A percentile compares a stretch with the other conserved stretches of the same genome.
phyloP scores from a whole-genome alignment of 1,140 invertebrate genomes.

The Drosophila baimaii region DNA sequence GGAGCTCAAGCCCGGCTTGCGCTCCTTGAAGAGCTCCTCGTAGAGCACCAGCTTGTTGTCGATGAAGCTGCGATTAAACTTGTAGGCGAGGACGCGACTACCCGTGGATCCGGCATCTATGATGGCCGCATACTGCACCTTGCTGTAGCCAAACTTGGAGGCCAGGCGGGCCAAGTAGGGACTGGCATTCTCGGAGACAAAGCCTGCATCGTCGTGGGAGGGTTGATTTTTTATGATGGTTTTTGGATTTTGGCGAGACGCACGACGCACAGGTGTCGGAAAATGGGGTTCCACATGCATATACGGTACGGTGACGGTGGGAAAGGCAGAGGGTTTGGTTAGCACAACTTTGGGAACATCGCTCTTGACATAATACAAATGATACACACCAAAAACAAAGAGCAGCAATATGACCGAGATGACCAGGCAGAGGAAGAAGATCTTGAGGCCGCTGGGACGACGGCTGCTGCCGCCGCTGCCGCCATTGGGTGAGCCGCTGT shows the following conservation, averaged over 20 bases:
- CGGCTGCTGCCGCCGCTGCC: conserved; percentile 42
- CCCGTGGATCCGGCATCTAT: conserved; percentile 98
- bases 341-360: conserved; percentile 34
- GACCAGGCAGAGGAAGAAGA: conserved; percentile 80
- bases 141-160: conserved; percentile 88
- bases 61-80: conserved; percentile 90
- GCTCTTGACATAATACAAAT: conserved; percentile 39
- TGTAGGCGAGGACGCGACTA: conserved; percentile 94
- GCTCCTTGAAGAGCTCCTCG: conserved; percentile 92
- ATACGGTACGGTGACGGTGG: conserved; percentile 54
- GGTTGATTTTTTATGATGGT: conserved; percentile 4
- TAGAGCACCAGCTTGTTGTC: conserved; percentile 90
- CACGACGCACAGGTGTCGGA: conserved; percentile 9
- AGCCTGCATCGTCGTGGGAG: conserved; percentile 48
- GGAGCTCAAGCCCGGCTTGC: conserved; percentile 94
- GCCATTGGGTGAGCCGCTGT: conserved; percentile 37
- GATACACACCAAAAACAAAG: conserved; percentile 82
- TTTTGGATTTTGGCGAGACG: conserved; percentile 13
- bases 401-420: conserved; percentile 74
- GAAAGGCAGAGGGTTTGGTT: conserved; percentile 62
- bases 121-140: conserved; percentile 94
- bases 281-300: conserved; percentile 50
- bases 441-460: conserved; percentile 67
- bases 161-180: conserved; percentile 87
- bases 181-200: conserved; percentile 82